A percentile compares a stretch with the other conserved stretches of the same genome.
Evolutionary conservation across 2,888 invertebrate species (phyloP).

Genomic region (Marronus borbonicus): DNA sequence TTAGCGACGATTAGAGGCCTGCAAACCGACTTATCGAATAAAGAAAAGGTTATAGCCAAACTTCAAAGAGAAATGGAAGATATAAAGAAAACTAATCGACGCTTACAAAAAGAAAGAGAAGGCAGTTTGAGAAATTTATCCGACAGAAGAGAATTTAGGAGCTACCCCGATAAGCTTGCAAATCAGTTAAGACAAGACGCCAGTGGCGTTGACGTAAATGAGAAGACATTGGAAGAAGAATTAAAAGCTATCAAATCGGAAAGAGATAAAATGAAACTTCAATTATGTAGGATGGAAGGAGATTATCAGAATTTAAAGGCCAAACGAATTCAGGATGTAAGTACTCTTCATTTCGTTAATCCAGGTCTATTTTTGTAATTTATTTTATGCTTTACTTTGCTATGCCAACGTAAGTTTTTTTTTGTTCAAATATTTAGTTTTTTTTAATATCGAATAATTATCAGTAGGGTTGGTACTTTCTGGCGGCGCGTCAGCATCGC

Average conservation of each 20-base stretch:
- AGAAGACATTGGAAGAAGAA: slow-evolving; percentile 69
- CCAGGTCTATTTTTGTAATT: too few relatives aligned
- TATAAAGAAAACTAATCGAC: slow-evolving; percentile 81
- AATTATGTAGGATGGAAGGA: slow-evolving; percentile 74
- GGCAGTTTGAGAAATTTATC: slow-evolving; percentile 71
- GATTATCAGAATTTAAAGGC: slow-evolving; percentile 84
- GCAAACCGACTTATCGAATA: slow-evolving; percentile 81
- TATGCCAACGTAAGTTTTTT: too few relatives aligned
- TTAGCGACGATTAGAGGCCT: slow-evolving; percentile 86
- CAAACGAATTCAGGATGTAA: slow-evolving; percentile 86
- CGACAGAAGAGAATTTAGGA: slow-evolving; percentile 65
- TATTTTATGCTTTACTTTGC: too few relatives aligned
- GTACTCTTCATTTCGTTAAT: slow-evolving; percentile 64
- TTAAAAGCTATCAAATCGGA: slow-evolving; percentile 72
- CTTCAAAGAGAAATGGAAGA: slow-evolving; percentile 85
- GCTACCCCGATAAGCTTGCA: slow-evolving; percentile 66
- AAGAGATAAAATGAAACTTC: slow-evolving; percentile 78
- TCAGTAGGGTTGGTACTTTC: too few relatives aligned
- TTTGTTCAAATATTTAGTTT: too few relatives aligned
- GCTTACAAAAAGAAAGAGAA: slow-evolving; percentile 84
- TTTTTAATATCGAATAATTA: too few relatives aligned
- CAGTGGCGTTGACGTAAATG: slow-evolving; percentile 12
- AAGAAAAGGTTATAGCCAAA: slow-evolving; percentile 81
- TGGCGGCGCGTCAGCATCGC: too few relatives aligned
- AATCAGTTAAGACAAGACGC: slow-evolving; percentile 58